Evolutionary conservation across 2,888 invertebrate species (phyloP), one percentile per base, ranked within the genome.

Genomic region (Hirtodrosophila duncani): DNA sequence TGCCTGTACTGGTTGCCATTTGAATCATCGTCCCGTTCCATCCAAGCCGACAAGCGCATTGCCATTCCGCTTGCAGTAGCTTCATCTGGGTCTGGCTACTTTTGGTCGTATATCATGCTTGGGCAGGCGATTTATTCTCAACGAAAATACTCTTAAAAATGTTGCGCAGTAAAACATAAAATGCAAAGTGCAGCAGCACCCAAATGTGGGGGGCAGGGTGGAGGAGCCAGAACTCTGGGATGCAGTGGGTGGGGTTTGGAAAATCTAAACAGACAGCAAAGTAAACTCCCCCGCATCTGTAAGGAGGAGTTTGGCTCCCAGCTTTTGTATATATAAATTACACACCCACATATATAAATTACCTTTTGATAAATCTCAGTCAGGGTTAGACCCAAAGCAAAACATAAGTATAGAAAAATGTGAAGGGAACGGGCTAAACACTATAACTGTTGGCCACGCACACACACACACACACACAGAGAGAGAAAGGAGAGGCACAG

Each of bases 341-440:
- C 57, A 61, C 74, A 65, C 57, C 55, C 78, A 65, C 79, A 83
- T 83, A 82, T 83, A 84, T 85, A 86, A 85, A 85, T 86, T 85
- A 86, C 85, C 86, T 85, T 85, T 85, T 86, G 86, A 86, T 86
- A 85, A 86, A 85, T 86, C 85, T 84, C 77, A 83, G 85, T 72
- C 80, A 30, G 6, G 24, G 34, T 27, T 24, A 13, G 10, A 23
- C 17, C 34, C 20, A 27, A 29, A 53, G 46, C 37, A 49, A 61
- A 70, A 66, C 42, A 75, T 79, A n/a, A n/a, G n/a, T n/a, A 70
- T 67, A 72, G 59, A 56, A 56, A 56, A 56, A 57, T 33, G 37
- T 48, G n/a, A n/a, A n/a, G n/a, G n/a, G n/a, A n/a, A n/a, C n/a
- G 5, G 7, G 20, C 4, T 20, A 6, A 4, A 20, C 20, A 20